Percentiles rank a stretch among this genome's conserved stretches.
Evolutionary conservation across 1,140 invertebrate species (phyloP).

Genomic region (Rhagoletis zephyria): DNA sequence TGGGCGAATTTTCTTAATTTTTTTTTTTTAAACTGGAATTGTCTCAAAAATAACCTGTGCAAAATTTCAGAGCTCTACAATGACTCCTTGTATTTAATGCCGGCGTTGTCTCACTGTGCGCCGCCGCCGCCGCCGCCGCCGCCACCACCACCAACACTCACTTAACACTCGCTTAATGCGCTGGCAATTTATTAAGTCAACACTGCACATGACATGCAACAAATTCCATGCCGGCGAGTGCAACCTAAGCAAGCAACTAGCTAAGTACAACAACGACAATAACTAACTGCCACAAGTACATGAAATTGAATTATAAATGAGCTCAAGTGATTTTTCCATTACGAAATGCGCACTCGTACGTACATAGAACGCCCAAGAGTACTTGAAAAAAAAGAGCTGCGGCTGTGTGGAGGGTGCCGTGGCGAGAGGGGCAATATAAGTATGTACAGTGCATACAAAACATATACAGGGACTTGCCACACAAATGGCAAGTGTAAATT

Average conservation of each 20-base stretch:
- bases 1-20: no score
- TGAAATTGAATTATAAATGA: conserved; percentile 52
- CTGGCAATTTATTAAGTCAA: conserved; percentile 46
- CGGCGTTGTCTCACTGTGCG: no score
- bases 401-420: not conserved
- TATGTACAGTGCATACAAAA: no score
- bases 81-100: no score
- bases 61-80: no score
- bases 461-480: not conserved
- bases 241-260: conserved; percentile 59
- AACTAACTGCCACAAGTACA: conserved; percentile 57
- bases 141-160: not conserved
- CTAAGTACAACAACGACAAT: conserved; percentile 52
- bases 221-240: conserved; percentile 58
- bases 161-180: conserved; percentile 27
- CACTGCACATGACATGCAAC: conserved; percentile 47
- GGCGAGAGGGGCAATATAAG: not conserved
- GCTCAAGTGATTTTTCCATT: conserved; percentile 51
- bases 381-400: not conserved
- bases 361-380: not conserved
- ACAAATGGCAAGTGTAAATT: conserved; percentile 44
- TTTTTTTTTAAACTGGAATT: no score
- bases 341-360: not conserved
- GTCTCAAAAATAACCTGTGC: no score
- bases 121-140: not conserved